Evolutionary conservation across 2,113 vertebrate genomes (phyloP).

Genomic region (Passer domesticus): DNA sequence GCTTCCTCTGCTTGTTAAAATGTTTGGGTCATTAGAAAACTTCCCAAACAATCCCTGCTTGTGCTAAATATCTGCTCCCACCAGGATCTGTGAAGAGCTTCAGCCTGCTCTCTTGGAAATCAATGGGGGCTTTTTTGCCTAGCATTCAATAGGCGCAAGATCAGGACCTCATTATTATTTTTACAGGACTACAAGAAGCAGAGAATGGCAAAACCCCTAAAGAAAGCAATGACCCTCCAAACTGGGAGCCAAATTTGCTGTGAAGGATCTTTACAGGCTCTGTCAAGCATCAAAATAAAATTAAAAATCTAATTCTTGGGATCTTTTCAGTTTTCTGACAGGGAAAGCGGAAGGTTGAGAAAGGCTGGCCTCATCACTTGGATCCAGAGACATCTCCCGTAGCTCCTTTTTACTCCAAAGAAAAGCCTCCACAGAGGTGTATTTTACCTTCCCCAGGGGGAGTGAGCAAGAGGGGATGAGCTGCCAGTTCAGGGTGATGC

Average conservation of each 20-base stretch:
- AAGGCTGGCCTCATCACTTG: not conserved
- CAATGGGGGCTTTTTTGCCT: conserved; percentile 30
- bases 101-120: conserved; percentile 23
- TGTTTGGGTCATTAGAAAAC: conserved; percentile 55
- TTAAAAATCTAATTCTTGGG: not conserved
- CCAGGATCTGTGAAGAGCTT: conserved; percentile 30
- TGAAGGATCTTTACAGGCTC: not conserved
- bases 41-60: conserved; percentile 40
- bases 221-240: not conserved
- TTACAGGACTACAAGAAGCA: conserved; percentile 14
- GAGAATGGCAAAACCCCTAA: not conserved
- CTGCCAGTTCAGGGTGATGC: not conserved
- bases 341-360: not conserved
- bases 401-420: not conserved
- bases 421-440: not conserved
- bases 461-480: not conserved
- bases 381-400: not conserved
- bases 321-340: not conserved
- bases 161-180: conserved; percentile 49
- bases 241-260: not conserved
- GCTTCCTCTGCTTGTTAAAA: conserved; percentile 48
- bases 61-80: conserved; percentile 53
- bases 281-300: conserved; percentile 29
- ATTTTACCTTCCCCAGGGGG: not conserved
- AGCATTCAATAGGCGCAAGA: conserved; percentile 22